Percentiles rank a stretch among this genome's conserved stretches.
Conservation (phyloP, 2,113 vertebrate species). For the pig (Sus scrofa) region T2T-Sscrofa CM000826.6:146687501-146688000, state of each 20-base stretch:
- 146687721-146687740: not conserved
- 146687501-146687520: too few relatives aligned
- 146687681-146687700: not conserved
- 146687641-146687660: too few relatives aligned
- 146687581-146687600: too few relatives aligned
- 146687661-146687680: too few relatives aligned
- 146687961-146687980: not conserved
- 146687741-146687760: not conserved
- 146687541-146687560: too few relatives aligned
- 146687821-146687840: not conserved
- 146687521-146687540: too few relatives aligned
- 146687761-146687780: not conserved
- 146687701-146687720: not conserved
- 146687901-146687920: not conserved
- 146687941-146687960: conserved; percentile 19
- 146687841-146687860: not conserved
- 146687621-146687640: too few relatives aligned
- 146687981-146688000: not conserved
- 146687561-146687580: too few relatives aligned
- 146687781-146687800: not conserved
- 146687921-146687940: not conserved
- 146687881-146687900: not conserved
- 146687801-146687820: not conserved
- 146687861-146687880: not conserved
- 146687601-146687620: too few relatives aligned